These are phyloP conservation scores for Pangasius larnaudii DNA, from an alignment of 2,797 vertebrate genomes.

Conservation along the genomic window DNA sequence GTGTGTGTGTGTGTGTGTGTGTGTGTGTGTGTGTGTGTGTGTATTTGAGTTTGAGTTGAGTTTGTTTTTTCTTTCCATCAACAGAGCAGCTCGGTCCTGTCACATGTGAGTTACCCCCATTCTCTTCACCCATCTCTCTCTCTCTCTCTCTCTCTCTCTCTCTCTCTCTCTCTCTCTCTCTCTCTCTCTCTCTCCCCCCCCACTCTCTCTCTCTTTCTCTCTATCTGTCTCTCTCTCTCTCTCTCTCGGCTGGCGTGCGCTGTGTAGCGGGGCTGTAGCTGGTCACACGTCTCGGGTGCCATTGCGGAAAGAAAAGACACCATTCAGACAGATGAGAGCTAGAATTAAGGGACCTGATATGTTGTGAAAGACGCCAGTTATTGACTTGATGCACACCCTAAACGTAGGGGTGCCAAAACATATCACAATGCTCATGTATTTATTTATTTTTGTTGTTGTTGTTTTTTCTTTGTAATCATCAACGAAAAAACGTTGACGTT, in stretches of 20 bases:
- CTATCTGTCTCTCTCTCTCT: constrained; percentile 18
- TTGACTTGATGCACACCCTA: background rate
- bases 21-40: constrained; percentile 1
- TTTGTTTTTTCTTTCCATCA: constrained; percentile 72
- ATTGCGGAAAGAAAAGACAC: constrained; percentile 47
- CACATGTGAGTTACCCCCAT: constrained; percentile 83
- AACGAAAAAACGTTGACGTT: background rate
- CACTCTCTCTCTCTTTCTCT: constrained; percentile 26
- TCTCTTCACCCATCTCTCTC: constrained; percentile 47
- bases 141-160: constrained; percentile 27
- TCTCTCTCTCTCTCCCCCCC: constrained; percentile 20
- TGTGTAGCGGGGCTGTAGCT: constrained; percentile 47
- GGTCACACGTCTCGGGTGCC: background rate
- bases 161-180: background rate
- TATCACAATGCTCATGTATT: background rate
- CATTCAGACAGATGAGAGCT: constrained; percentile 75
- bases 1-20: background rate
- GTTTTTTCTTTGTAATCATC: background rate
- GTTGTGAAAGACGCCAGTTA: background rate
- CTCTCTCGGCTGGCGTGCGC: constrained; percentile 55
- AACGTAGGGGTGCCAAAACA: background rate
- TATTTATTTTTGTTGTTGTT: no score
- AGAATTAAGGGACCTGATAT: background rate
- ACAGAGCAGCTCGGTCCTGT: constrained; percentile 82
- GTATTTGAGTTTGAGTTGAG: constrained; percentile 46